Conservation (phyloP, 2,797 vertebrate species). For the Corythornis leucogaster region DNA sequence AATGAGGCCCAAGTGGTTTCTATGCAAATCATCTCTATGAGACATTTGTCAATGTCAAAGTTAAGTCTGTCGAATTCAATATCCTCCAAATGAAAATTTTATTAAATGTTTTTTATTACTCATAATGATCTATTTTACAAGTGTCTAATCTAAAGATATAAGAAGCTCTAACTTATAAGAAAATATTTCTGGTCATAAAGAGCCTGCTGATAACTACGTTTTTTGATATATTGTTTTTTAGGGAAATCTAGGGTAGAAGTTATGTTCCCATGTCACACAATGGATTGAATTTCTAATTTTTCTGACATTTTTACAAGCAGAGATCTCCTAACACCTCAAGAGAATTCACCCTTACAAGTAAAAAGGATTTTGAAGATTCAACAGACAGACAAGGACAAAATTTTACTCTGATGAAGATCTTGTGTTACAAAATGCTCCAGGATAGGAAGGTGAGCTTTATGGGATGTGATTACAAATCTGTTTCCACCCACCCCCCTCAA, state of each 20-base stretch:
- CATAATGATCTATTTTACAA: conserved; percentile 53
- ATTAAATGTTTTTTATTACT: conserved; percentile 62
- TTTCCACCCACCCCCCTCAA: neutral
- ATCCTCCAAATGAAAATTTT: conserved; percentile 34
- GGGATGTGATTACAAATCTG: neutral
- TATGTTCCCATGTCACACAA: neutral
- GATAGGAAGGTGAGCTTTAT: conserved; percentile 1
- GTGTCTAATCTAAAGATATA: conserved; percentile 54
- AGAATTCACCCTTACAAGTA: neutral
- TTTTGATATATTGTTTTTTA: conserved; percentile 22
- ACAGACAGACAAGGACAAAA: neutral
- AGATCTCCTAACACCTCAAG: neutral
- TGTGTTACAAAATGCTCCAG: neutral
- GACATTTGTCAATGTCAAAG: conserved; percentile 50
- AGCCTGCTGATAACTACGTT: conserved; percentile 27
- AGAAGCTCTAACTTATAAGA: conserved; percentile 19
- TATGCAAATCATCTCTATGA: conserved; percentile 47
- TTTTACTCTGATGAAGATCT: neutral
- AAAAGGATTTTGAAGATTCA: neutral
- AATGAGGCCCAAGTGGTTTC: conserved; percentile 45
- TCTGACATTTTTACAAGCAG: neutral
- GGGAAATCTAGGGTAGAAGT: neutral
- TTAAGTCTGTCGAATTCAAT: conserved; percentile 22
- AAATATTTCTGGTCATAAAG: conserved; percentile 58
- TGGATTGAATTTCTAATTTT: neutral